phyloP scores from a whole-genome alignment of 92 coral and sea anemone species.

The Epizoanthus illoricatus region DNA sequence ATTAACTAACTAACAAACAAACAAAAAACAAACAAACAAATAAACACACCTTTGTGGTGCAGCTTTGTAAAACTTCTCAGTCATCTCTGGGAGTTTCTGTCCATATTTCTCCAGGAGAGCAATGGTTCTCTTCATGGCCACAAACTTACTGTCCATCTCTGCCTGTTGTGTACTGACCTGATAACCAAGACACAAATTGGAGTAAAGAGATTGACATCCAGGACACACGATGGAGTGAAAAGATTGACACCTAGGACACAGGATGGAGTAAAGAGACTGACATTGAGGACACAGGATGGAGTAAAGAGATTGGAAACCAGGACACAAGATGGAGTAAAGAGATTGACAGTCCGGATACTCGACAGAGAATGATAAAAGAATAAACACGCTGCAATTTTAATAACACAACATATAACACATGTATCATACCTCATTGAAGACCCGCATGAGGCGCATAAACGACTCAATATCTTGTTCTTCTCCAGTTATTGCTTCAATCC shows the following conservation, averaged over 20 bases:
- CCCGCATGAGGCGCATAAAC: constrained; percentile 96
- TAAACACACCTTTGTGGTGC: constrained; percentile 99
- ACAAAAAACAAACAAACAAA: too few relatives aligned
- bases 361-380: too few relatives aligned
- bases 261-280: too few relatives aligned
- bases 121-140: constrained; percentile 98
- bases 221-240: too few relatives aligned
- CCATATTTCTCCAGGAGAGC: constrained; percentile 90
- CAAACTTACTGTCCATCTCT: constrained; percentile 99
- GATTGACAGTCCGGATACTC: too few relatives aligned
- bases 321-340: too few relatives aligned
- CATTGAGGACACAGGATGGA: too few relatives aligned
- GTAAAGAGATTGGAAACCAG: too few relatives aligned
- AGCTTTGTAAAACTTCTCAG: constrained; percentile 94
- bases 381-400: too few relatives aligned
- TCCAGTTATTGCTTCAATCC: constrained; percentile 98
- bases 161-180: constrained; percentile 99
- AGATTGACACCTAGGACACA: too few relatives aligned
- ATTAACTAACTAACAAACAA: too few relatives aligned
- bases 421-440: constrained; percentile 88
- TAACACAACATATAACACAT: background rate
- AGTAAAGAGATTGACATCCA: too few relatives aligned
- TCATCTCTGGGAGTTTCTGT: constrained; percentile 96
- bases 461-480: constrained; percentile 93
- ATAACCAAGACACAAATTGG: background rate